Percentiles rank a stretch among this genome's conserved stretches.
phyloP scores from a whole-genome alignment of 2,797 vertebrate genomes.

The Neosilurus mollespiculum region DNA sequence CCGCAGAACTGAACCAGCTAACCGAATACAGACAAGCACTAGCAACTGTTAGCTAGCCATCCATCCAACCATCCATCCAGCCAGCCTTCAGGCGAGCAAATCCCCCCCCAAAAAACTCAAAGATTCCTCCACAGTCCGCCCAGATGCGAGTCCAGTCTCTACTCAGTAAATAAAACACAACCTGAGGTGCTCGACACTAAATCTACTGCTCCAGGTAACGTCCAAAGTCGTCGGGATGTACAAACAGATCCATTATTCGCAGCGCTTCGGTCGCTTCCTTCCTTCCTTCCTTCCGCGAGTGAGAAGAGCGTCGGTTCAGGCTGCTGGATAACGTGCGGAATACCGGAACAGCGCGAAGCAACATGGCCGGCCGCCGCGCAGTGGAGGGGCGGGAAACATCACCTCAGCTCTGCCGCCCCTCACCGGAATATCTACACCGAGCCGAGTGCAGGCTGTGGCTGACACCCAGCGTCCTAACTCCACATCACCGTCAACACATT shows the following conservation, averaged over 20 bases:
- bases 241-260: conserved; percentile 66
- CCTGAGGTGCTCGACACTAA: conserved; percentile 16
- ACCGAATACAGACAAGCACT: background rate
- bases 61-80: conserved; percentile 6
- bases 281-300: conserved; percentile 54
- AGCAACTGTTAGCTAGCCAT: conserved; percentile 60
- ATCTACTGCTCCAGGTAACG: conserved; percentile 32
- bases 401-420: conserved; percentile 45
- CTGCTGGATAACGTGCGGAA: conserved; percentile 58
- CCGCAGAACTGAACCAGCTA: conserved; percentile 25
- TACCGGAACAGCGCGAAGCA: conserved; percentile 81
- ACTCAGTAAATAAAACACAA: conserved; percentile 39
- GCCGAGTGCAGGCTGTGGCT: conserved; percentile 27
- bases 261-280: conserved; percentile 45
- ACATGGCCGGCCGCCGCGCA: conserved; percentile 77
- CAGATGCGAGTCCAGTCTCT: conserved; percentile 69
- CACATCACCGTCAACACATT: background rate
- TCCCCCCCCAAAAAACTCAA: conserved; percentile 54
- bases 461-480: conserved; percentile 45
- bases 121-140: conserved; percentile 63
- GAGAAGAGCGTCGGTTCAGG: conserved; percentile 53
- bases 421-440: conserved; percentile 17
- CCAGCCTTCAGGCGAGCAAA: conserved; percentile 49
- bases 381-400: conserved; percentile 37
- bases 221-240: conserved; percentile 62